phyloP scores from a whole-genome alignment of 2,797 vertebrate species.

The Sebastes steindachneri region DNA sequence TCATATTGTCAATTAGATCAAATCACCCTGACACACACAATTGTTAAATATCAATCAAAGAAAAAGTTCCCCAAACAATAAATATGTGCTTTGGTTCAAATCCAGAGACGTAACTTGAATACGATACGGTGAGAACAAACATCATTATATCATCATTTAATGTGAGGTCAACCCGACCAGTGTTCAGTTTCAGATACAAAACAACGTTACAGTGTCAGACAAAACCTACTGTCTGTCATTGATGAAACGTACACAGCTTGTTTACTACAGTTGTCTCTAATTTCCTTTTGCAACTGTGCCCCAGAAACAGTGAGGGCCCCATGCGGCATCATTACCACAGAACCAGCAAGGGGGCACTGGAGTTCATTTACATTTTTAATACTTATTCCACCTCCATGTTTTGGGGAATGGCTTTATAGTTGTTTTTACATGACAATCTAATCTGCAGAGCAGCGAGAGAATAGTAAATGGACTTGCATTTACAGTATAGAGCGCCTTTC shows the following conservation, averaged over 20 bases:
- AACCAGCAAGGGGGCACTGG: background rate
- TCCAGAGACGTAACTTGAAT: background rate
- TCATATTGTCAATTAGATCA: background rate
- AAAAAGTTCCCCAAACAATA: background rate
- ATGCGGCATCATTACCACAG: background rate
- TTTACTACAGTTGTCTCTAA: background rate
- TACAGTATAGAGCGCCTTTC: background rate
- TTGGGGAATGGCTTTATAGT: background rate
- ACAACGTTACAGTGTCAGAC: background rate
- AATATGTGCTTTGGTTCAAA: background rate
- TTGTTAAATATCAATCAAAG: background rate
- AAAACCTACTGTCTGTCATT: background rate
- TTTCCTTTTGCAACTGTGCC: background rate
- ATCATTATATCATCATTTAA: background rate
- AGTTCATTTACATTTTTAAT: background rate
- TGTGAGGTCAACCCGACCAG: background rate
- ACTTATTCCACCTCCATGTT: background rate
- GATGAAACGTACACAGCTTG: background rate
- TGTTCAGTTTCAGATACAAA: background rate
- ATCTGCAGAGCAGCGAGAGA: background rate
- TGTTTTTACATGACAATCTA: background rate
- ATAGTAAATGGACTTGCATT: background rate
- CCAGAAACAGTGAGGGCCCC: background rate
- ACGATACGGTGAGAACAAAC: background rate
- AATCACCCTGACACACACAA: background rate